Evolutionary conservation across 2,113 vertebrate species (phyloP).

Genomic region (Lophochroa leadbeateri): DNA sequence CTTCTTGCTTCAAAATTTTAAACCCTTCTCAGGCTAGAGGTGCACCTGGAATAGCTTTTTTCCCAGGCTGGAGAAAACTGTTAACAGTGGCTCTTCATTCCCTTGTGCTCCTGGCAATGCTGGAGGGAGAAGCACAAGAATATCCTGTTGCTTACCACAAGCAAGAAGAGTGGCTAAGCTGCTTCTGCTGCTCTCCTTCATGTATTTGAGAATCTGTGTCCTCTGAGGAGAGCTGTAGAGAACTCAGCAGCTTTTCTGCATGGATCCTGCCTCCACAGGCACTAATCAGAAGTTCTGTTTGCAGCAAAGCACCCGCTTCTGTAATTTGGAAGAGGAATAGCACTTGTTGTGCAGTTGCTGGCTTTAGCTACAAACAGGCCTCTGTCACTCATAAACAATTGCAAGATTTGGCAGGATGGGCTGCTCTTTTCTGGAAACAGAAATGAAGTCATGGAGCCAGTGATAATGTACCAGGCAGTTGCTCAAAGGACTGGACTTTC

Average conservation of each 20-base stretch:
- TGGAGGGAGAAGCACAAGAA: background rate
- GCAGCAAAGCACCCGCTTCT: background rate
- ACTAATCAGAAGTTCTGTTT: background rate
- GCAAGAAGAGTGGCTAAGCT: background rate
- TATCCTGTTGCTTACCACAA: background rate
- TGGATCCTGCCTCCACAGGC: background rate
- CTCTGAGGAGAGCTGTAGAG: background rate
- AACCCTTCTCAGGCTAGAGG: background rate
- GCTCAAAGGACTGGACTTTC: background rate
- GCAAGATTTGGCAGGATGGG: constrained; percentile 45
- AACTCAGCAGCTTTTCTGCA: background rate
- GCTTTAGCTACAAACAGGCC: constrained; percentile 35
- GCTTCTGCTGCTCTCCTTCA: background rate
- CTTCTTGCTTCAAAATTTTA: background rate
- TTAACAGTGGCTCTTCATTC: background rate
- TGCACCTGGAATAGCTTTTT: background rate
- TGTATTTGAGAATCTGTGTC: background rate
- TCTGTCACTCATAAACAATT: constrained; percentile 54
- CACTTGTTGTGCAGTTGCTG: constrained; percentile 18
- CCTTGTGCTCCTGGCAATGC: background rate
- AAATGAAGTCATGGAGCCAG: constrained; percentile 28
- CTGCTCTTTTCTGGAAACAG: constrained; percentile 32
- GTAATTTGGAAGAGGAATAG: background rate
- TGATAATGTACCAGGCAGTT: background rate
- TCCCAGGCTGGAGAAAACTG: background rate